Conservation (phyloP, 2,797 vertebrate species). For the Poeciliopsis presidionis region DNA sequence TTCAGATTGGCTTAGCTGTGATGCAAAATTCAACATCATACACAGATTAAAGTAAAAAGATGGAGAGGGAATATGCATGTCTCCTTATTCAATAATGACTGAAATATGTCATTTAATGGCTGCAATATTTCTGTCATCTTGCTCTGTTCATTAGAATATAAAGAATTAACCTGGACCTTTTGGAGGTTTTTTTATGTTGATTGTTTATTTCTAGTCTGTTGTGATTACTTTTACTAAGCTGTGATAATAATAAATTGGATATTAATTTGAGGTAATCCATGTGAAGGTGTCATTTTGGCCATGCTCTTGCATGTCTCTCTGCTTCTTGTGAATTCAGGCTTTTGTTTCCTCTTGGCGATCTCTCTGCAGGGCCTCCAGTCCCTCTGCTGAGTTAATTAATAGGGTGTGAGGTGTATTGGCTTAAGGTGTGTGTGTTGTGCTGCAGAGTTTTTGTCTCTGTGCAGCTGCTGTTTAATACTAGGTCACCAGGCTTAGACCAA, state of each 20-base stretch:
- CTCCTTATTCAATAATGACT: background rate
- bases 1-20: background rate
- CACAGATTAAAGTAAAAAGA: background rate
- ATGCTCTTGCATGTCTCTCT: background rate
- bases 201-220: background rate
- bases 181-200: background rate
- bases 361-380: conserved; percentile 38
- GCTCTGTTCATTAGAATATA: background rate
- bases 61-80: background rate
- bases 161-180: background rate
- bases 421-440: conserved; percentile 2
- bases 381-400: conserved; percentile 72
- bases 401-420: conserved; percentile 47
- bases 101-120: background rate
- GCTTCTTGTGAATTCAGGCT: conserved; percentile 3
- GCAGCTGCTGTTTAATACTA: conserved; percentile 39
- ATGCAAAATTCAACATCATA: background rate
- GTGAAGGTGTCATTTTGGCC: no score
- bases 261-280: background rate
- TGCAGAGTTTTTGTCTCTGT: conserved; percentile 25
- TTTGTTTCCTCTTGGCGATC: conserved; percentile 40
- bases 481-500: conserved; percentile 44
- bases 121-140: background rate
- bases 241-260: background rate
- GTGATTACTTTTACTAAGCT: background rate